Conservation (phyloP, 2,888 invertebrate genomes). For the Hemithea aestivaria region DNA sequence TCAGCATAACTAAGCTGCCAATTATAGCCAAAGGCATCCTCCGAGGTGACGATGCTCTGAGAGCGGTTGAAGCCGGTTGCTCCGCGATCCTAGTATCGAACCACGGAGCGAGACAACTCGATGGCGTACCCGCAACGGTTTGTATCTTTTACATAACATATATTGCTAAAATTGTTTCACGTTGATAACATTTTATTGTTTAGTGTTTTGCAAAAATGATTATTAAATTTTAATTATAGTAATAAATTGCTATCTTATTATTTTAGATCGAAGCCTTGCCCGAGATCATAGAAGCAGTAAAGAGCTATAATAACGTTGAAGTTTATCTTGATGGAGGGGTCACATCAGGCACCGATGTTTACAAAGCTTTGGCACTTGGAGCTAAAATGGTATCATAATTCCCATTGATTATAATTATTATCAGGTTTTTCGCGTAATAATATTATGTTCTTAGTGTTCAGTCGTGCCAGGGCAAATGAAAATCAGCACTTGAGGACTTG, state of each 20-base stretch:
- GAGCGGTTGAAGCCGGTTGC: conserved; percentile 86
- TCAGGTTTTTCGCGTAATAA: too few species aligned
- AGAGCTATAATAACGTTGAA: conserved; percentile 82
- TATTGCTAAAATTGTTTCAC: too few species aligned
- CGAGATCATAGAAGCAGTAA: conserved; percentile 86
- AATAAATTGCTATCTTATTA: not conserved
- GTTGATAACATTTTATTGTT: too few species aligned
- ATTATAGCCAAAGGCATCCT: conserved; percentile 92
- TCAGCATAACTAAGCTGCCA: conserved; percentile 85
- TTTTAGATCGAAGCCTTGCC: conserved; percentile 89
- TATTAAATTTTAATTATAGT: too few species aligned
- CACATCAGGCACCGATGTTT: conserved; percentile 89
- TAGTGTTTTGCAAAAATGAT: not conserved
- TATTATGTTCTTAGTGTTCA: too few species aligned
- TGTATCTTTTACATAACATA: conserved; percentile 9
- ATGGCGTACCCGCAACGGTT: conserved; percentile 90
- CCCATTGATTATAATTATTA: too few species aligned
- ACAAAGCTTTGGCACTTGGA: conserved; percentile 94
- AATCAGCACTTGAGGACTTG: too few species aligned
- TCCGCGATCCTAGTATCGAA: conserved; percentile 93
- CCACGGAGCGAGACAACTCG: conserved; percentile 95
- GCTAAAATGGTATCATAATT: conserved; percentile 85
- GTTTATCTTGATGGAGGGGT: conserved; percentile 94
- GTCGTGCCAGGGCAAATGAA: too few species aligned
- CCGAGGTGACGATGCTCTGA: conserved; percentile 90